These are phyloP conservation scores for Ennomos quercinarius DNA, from an alignment of 2,888 invertebrate genomes.

Conservation along the genomic window DNA sequence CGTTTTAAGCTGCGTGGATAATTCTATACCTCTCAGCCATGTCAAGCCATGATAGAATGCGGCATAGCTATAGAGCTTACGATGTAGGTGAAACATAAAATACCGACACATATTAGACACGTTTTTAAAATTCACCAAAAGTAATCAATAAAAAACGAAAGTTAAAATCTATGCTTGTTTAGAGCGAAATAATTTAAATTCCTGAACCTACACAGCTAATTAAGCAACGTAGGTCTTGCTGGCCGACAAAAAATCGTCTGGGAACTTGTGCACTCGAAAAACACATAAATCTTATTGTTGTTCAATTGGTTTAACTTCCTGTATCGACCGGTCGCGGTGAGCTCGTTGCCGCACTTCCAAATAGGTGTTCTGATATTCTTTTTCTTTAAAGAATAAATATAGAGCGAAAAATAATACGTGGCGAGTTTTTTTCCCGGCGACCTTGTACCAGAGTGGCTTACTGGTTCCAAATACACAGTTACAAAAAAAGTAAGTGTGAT, in stretches of 20 bases:
- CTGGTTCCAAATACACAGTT: conserved; percentile 77
- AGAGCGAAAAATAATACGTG: conserved; percentile 73
- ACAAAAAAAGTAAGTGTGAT: conserved; percentile 76
- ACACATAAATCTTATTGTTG: conserved; percentile 82
- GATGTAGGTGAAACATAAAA: too few species aligned
- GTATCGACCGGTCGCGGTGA: conserved; percentile 71
- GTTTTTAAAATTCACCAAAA: too few species aligned
- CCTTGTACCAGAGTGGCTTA: conserved; percentile 80
- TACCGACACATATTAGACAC: too few species aligned
- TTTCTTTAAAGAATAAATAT: conserved; percentile 78
- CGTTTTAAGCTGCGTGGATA: too few species aligned
- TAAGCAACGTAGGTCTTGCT: conserved; percentile 33
- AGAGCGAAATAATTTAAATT: conserved; percentile 13
- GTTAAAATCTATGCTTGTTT: background rate
- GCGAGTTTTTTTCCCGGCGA: conserved; percentile 74
- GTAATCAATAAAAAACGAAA: background rate
- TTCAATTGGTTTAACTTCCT: conserved; percentile 79
- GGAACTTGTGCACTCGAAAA: conserved; percentile 63
- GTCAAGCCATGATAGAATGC: too few species aligned
- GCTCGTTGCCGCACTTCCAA: conserved; percentile 72
- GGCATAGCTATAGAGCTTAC: too few species aligned
- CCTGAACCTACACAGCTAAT: conserved; percentile 28
- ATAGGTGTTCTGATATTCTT: conserved; percentile 80
- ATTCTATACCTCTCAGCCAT: too few species aligned
- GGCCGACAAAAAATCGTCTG: conserved; percentile 43